Percentiles rank a stretch among this genome's conserved stretches.
These are phyloP conservation scores for Chaenocephalus aceratus DNA, from an alignment of 2,113 vertebrate species.

Conservation along the genomic window DNA sequence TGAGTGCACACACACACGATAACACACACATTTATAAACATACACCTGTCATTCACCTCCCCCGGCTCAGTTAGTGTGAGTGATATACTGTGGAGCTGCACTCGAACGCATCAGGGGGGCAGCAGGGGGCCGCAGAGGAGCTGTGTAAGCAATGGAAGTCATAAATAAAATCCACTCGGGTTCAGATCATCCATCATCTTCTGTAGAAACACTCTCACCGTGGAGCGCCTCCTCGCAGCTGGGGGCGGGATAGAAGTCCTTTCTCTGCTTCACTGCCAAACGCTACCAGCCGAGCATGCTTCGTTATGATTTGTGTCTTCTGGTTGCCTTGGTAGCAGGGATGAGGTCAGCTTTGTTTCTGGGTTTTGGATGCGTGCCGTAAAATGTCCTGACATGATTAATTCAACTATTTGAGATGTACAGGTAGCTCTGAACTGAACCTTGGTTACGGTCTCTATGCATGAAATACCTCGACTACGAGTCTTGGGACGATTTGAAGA, in stretches of 20 bases:
- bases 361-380: too few relatives aligned
- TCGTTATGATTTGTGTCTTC: conserved; percentile 11
- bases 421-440: too few relatives aligned
- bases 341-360: too few relatives aligned
- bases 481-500: too few relatives aligned
- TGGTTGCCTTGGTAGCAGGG: conserved; percentile 10
- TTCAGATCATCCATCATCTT: conserved; percentile 21
- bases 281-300: background rate
- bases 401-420: too few relatives aligned
- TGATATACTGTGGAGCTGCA: conserved; percentile 41
- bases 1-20: conserved; percentile 80
- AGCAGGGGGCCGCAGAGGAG: background rate
- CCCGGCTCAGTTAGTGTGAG: conserved; percentile 37
- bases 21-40: background rate
- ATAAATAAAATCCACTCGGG: conserved; percentile 23
- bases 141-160: conserved; percentile 11
- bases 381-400: too few relatives aligned
- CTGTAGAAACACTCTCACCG: background rate
- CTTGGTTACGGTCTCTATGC: too few relatives aligned
- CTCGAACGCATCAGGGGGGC: conserved; percentile 24
- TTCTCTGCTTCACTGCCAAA: background rate
- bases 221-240: background rate
- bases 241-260: conserved; percentile 21
- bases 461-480: too few relatives aligned
- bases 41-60: conserved; percentile 18